Evolutionary conservation across 2,113 vertebrate species (phyloP).

Genomic region (Paramisgurnus dabryanus): DNA sequence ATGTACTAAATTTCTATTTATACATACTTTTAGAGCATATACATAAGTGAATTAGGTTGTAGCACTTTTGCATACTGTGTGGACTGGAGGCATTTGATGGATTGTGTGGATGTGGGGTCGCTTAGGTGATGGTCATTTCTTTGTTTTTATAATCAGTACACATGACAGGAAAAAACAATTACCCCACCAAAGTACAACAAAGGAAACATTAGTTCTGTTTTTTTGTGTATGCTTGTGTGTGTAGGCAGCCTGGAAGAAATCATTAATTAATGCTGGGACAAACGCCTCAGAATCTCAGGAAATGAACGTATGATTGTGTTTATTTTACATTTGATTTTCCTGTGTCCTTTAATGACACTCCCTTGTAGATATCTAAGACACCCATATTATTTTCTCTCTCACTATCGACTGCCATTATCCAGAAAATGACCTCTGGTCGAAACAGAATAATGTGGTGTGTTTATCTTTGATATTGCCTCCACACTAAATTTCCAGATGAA

Average conservation of each 20-base stretch:
- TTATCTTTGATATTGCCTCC: conserved; percentile 13
- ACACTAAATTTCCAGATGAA: not conserved
- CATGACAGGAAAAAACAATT: conserved; percentile 31
- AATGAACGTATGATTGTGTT: conserved; percentile 10
- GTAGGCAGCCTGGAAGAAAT: not conserved
- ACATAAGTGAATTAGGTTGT: too few species aligned
- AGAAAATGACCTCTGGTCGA: conserved; percentile 28
- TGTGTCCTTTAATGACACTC: conserved; percentile 20
- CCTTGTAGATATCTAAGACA: not conserved
- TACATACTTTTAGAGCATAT: too few species aligned
- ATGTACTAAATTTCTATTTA: too few species aligned
- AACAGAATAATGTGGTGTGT: conserved; percentile 11
- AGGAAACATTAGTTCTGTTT: conserved; percentile 21
- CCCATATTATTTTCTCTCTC: not conserved
- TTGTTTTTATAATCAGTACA: conserved; percentile 28
- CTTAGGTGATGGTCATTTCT: not conserved
- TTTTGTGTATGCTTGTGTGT: not conserved
- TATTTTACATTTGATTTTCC: not conserved
- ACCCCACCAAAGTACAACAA: conserved; percentile 24
- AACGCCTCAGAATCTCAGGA: not conserved
- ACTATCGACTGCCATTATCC: conserved; percentile 20
- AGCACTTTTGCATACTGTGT: not conserved
- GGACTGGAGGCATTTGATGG: not conserved
- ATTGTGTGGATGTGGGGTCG: not conserved
- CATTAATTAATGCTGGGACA: not conserved